Evolutionary conservation across 1,140 invertebrate genomes (phyloP), one percentile per base, ranked within the genome.

Genomic region (Lordiphosa clarofinis): DNA sequence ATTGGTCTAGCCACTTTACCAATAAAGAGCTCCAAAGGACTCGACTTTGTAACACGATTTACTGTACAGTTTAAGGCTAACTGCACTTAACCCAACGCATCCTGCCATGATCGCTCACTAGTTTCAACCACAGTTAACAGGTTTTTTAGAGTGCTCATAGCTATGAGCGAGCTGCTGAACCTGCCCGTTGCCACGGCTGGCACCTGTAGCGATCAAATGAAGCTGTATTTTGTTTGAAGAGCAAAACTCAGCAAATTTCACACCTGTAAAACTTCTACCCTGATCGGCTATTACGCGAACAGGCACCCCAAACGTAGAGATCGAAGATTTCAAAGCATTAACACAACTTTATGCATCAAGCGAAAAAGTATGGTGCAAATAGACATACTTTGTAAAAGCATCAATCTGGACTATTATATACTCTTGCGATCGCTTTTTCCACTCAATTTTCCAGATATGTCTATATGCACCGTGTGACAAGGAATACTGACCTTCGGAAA

Each of bases 211-310:
- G n/a, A 86, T 74, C 4, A 87, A 43, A 47, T 76, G 75, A 36
- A 81, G 28, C 2, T 69, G 11, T 8, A 84, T 74, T 56, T 74
- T 68, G 4, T 68, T 36, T 11, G 19, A 24, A 2, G 28, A 12
- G 31, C 79, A 88, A 59, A 78, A 89, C 7, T 87, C 48, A 12
- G 39, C 47, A 64, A 88, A 89, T 6, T 78, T 70, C 38, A 56
- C 56, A 37, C 63, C 58, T 1, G 87, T 73, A 49, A 88, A 89
- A 63, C 73, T 82, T 31, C 86, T 38, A 11, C 73, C 82, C 42
- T 86, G 74, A 46, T 86, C 87, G 8, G 76, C 78, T 11, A 88
- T 86, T 6, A 88, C 4, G 1, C 73, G 66, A 15, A 19, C 36
- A 7, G 72, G 82, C 0, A 73, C 47, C 6, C 68, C 75, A 49